A percentile compares a stretch with the other conserved stretches of the same genome.
Conservation (phyloP, 2,888 invertebrate species). For the Stenotaenia linearis region DNA sequence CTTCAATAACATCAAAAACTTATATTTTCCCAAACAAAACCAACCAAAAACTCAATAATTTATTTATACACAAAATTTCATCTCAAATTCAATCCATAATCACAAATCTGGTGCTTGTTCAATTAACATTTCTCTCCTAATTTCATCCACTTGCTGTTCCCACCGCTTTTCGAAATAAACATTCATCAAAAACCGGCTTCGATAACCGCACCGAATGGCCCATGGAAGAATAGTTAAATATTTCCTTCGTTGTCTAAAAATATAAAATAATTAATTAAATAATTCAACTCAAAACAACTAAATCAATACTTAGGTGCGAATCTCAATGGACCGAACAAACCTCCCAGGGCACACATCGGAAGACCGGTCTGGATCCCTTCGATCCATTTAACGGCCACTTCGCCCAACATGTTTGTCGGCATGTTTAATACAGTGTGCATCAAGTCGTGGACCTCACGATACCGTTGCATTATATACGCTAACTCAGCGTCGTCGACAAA, state of each 20-base stretch:
- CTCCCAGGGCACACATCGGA: slow-evolving; percentile 93
- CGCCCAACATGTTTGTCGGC: slow-evolving; percentile 85
- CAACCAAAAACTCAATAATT: not conserved
- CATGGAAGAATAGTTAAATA: slow-evolving; percentile 79
- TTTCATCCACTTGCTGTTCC: slow-evolving; percentile 75
- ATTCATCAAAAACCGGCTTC: slow-evolving; percentile 73
- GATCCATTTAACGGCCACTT: slow-evolving; percentile 95
- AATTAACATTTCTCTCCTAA: slow-evolving; percentile 76
- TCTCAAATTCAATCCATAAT: not conserved
- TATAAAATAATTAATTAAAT: slow-evolving; percentile 35
- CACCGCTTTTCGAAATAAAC: slow-evolving; percentile 90
- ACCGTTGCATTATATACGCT: slow-evolving; percentile 95
- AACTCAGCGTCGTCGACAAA: slow-evolving; percentile 84
- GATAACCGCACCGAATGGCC: slow-evolving; percentile 72
- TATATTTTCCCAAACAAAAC: not conserved
- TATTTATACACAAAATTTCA: not conserved
- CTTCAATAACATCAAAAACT: no score
- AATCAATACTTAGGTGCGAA: slow-evolving; percentile 65
- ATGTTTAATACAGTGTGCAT: slow-evolving; percentile 84
- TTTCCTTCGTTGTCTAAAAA: slow-evolving; percentile 63
- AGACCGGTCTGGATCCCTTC: slow-evolving; percentile 91
- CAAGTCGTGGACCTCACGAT: slow-evolving; percentile 94
- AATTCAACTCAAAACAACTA: not conserved
- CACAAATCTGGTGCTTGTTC: slow-evolving; percentile 46
- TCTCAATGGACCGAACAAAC: slow-evolving; percentile 82